Evolutionary conservation across 2,113 vertebrate species (phyloP).

Genomic region (Plotosus lineatus): DNA sequence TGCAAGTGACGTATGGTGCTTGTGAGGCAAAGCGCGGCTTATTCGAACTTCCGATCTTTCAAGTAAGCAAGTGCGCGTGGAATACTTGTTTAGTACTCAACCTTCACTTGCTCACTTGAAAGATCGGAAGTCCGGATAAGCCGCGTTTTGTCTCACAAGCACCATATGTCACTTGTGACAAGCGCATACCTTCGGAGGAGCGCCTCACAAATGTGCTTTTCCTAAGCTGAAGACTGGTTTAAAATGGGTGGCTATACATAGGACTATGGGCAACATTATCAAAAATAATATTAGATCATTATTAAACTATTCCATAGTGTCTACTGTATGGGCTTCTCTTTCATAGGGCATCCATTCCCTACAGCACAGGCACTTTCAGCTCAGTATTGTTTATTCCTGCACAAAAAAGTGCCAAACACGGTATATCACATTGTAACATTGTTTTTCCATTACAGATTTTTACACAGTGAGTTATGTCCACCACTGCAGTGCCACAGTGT

Average conservation of each 20-base stretch:
- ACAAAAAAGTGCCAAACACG: not conserved
- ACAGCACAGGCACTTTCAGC: not conserved
- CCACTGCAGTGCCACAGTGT: not conserved
- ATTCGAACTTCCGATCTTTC: no score
- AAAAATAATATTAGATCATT: slow-evolving; percentile 33
- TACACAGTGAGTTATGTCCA: not conserved
- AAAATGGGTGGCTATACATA: slow-evolving; percentile 22
- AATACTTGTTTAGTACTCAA: no score
- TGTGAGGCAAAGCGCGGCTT: no score
- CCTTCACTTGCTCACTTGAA: no score
- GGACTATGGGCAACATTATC: slow-evolving; percentile 13
- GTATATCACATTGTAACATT: not conserved
- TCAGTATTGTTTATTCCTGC: not conserved
- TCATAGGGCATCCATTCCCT: not conserved
- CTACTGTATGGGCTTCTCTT: slow-evolving; percentile 14
- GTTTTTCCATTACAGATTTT: not conserved
- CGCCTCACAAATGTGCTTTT: no score
- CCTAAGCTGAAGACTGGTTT: slow-evolving; percentile 15
- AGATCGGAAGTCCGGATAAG: no score
- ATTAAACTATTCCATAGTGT: slow-evolving; percentile 37
- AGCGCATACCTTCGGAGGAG: no score
- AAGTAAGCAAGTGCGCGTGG: no score
- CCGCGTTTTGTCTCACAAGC: no score
- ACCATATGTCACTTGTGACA: no score
- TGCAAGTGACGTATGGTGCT: no score